Percentiles rank a stretch among this genome's conserved stretches.
Conservation (phyloP, 2,888 invertebrate genomes). For the Hirtodrosophila cameraria region DNA sequence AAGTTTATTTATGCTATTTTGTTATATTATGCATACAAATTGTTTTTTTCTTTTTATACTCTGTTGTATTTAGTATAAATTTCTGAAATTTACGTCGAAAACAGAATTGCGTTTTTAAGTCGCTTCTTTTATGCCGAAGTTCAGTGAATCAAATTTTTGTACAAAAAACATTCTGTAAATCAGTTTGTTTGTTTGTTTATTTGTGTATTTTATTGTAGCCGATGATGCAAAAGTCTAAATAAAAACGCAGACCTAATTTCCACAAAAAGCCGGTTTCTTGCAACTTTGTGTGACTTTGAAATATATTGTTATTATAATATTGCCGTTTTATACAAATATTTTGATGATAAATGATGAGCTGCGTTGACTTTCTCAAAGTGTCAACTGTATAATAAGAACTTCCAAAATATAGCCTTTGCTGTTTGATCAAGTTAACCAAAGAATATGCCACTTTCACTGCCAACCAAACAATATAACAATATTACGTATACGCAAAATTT, state of each 20-base stretch:
- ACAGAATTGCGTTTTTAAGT: conserved; percentile 1
- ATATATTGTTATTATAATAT: conserved; percentile 34
- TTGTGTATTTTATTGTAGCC: conserved; percentile 24
- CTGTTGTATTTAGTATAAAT: conserved; percentile 10
- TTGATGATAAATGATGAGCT: conserved; percentile 16
- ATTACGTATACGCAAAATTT: conserved; percentile 43
- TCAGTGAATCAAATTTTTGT: conserved; percentile 42
- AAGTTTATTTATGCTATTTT: conserved; percentile 25
- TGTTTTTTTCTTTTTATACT: no score
- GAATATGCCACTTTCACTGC: conserved; percentile 59
- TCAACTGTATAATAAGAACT: neutral
- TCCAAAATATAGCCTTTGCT: no score
- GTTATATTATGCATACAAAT: conserved; percentile 26
- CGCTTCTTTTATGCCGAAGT: conserved; percentile 9
- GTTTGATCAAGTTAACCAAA: neutral
- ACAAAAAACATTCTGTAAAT: conserved; percentile 51
- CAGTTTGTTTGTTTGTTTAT: conserved; percentile 29
- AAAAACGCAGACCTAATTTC: conserved; percentile 77
- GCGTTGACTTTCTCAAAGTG: neutral
- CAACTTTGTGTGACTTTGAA: conserved; percentile 30
- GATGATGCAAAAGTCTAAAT: conserved; percentile 75
- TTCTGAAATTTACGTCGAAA: conserved; percentile 32
- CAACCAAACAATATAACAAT: conserved; percentile 6
- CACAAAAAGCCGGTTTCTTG: conserved; percentile 58
- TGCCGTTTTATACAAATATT: conserved; percentile 20